Evolutionary conservation across 2,113 vertebrate genomes (phyloP).

Genomic region (Syrrhaptes paradoxus): DNA sequence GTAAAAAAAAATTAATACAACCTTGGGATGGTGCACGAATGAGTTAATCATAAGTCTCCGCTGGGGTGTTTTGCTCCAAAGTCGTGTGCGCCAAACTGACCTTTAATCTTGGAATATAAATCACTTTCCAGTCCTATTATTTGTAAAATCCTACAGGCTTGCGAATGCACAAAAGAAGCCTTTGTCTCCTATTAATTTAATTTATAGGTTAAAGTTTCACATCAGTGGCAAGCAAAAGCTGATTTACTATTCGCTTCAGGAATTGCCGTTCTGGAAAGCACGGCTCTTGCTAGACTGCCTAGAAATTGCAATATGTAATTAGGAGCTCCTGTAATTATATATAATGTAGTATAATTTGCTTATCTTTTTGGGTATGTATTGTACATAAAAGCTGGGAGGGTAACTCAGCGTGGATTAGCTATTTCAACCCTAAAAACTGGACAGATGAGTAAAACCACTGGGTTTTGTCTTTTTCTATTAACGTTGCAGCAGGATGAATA

Average conservation of each 20-base stretch:
- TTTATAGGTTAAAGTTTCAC: conserved; percentile 74
- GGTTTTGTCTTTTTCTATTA: neutral
- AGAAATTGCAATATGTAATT: neutral
- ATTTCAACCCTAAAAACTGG: neutral
- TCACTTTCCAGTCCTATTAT: conserved; percentile 76
- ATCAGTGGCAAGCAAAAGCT: conserved; percentile 59
- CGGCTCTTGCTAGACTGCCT: neutral
- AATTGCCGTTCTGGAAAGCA: conserved; percentile 24
- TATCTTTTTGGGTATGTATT: neutral
- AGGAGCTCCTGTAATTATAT: conserved; percentile 46
- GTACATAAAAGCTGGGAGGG: neutral
- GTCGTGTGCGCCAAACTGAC: conserved; percentile 66
- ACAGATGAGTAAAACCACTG: neutral
- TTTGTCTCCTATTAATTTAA: conserved; percentile 75
- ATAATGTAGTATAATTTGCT: neutral
- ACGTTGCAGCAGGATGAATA: neutral
- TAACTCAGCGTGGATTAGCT: neutral
- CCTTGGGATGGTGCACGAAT: neutral
- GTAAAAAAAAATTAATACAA: neutral
- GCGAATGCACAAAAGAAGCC: conserved; percentile 64
- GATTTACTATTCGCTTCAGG: conserved; percentile 58
- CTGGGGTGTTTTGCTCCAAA: conserved; percentile 12
- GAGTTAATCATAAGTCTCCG: conserved; percentile 46
- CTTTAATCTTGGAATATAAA: conserved; percentile 76
- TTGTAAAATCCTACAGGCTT: conserved; percentile 74